A percentile compares a stretch with the other conserved stretches of the same genome.
Evolutionary conservation across 2,113 vertebrate genomes (phyloP).

Genomic region (Bubo scandiacus): DNA sequence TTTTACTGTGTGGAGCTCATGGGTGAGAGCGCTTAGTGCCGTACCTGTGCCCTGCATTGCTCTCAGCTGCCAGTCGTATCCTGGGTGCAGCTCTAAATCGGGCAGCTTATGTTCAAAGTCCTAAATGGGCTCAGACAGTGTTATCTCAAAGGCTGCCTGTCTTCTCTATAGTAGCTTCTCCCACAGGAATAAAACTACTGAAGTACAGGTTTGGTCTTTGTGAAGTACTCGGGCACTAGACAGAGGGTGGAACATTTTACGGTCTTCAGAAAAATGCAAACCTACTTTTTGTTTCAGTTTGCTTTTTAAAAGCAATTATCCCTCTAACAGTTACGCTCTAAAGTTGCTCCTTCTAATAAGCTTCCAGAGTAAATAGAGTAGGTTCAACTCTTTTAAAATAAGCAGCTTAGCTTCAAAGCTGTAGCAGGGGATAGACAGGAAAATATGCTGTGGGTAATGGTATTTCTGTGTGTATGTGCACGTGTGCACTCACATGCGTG

Average conservation of each 20-base stretch:
- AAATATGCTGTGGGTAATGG: background rate
- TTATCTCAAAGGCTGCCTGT: background rate
- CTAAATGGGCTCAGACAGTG: background rate
- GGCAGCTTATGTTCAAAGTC: background rate
- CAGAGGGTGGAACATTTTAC: background rate
- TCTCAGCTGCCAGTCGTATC: background rate
- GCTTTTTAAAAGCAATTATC: background rate
- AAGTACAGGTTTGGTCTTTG: background rate
- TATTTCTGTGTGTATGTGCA: background rate
- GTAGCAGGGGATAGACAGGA: background rate
- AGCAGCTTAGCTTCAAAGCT: slow-evolving; percentile 24
- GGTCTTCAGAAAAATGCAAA: background rate
- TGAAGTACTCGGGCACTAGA: background rate
- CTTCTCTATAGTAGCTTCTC: background rate
- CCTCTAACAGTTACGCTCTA: background rate
- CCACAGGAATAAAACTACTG: background rate
- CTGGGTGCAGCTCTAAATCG: background rate
- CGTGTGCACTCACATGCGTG: accelerated
- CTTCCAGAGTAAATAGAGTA: background rate
- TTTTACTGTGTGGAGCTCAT: background rate
- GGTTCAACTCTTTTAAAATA: background rate
- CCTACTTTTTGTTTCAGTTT: background rate
- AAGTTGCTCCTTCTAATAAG: background rate
- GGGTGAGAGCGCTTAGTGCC: accelerated
- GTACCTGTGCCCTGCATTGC: accelerated